These are phyloP conservation scores for Natator depressus DNA, from an alignment of 2,113 vertebrate species.

Conservation along the genomic window DNA sequence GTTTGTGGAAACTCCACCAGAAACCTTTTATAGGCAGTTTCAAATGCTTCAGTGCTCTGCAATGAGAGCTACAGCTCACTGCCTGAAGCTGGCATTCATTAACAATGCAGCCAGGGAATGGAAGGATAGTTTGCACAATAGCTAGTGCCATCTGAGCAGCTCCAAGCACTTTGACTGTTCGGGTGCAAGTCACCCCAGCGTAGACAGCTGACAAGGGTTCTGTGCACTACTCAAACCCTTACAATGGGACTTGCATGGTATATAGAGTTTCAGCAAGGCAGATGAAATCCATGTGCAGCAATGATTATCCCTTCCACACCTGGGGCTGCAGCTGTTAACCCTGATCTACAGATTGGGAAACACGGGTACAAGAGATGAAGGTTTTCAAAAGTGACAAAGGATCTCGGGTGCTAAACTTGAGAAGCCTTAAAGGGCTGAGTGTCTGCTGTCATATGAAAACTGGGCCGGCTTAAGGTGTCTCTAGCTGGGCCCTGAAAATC, in stretches of 20 bases:
- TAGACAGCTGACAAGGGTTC: not conserved
- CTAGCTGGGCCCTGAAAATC: not conserved
- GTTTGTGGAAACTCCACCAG: fast-evolving
- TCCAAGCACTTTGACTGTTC: not conserved
- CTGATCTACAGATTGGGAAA: not conserved
- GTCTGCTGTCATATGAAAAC: not conserved
- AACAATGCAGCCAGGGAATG: not conserved
- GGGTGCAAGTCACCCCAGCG: not conserved
- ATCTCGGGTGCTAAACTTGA: not conserved
- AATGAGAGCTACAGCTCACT: not conserved
- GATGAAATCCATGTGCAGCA: not conserved
- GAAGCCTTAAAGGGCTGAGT: not conserved
- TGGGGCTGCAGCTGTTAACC: not conserved
- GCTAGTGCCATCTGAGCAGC: not conserved
- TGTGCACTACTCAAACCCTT: fast-evolving
- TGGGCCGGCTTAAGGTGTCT: not conserved
- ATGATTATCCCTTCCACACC: not conserved
- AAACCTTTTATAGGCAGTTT: not conserved
- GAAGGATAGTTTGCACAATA: not conserved
- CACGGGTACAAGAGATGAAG: not conserved
- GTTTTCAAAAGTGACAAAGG: not conserved
- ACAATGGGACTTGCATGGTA: not conserved
- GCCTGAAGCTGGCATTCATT: not conserved
- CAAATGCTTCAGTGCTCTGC: not conserved
- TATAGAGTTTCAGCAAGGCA: not conserved